Base-by-base conservation (phyloP, 2,797 vertebrate genomes). In the Coendou prehensilis region DNA sequence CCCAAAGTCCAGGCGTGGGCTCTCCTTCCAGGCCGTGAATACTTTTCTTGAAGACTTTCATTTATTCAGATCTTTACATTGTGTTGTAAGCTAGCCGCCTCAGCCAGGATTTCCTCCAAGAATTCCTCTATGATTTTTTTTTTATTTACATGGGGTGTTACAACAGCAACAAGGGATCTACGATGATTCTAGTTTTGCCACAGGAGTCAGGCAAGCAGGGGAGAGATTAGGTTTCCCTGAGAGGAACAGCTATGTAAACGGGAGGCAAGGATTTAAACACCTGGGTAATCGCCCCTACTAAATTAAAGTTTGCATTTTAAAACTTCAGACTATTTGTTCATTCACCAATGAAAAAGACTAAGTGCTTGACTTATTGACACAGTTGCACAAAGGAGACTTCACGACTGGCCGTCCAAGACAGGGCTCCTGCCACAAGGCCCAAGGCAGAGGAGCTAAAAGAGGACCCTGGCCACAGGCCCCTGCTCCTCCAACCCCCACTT, bases 311-410 rank as follows among this genome's bases (percentile, higher is more conserved):
- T 59, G 37, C 33, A 61, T 30, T 33, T 67, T 71, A 93, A 71
- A 71, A 80, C 52, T 94, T 76, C 26, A 89, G 82, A 50, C 26
- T 47, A 13, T 67, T 14, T 71, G 7, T 71, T 67, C 20, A 69
- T 61, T 37, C 15, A 90, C 41, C 54, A n/a, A 82, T 82, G 14
- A 56, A 85, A 94, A 59, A 47, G 67, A 50, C 71, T 47, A 67
- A 30, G 81, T 93, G 47, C 23, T 81, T 75, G 17, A 85, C 54
- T 84, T 6, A 15, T 30, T 85, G n/a, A 63, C n/a, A 56, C 26
- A 82, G 26, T 82, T 94, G 57, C 61, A 73, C 30, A 87, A 93
- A 93, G 57, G 76, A 69, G 93, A 81, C 81, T 91, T 52, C 92
- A 63, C 41, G 37, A 18, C 1, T 33, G 18, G 37, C 37, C 37